Evolutionary conservation across 2,888 invertebrate species (phyloP), one percentile per base, ranked within the genome.

Genomic region (Polymixis flavicincta): DNA sequence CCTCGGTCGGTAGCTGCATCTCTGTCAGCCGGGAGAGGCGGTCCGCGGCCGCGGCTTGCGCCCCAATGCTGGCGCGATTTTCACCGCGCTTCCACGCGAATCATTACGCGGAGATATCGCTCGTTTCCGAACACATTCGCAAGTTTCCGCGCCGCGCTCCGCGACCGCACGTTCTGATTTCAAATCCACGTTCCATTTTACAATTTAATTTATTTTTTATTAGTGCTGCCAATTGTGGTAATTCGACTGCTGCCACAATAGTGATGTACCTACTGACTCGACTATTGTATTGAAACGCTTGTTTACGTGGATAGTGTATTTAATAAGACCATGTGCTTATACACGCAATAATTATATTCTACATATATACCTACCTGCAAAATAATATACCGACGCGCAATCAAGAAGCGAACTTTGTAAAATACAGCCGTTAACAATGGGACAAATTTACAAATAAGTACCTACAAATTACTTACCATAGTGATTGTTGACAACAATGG

Each of bases 61-160:
- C 93, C 93, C 96, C 96, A 96, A 96, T 95, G 91, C 94, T 92
- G 88, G 93, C 94, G 96, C 95, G 96, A 95, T 96, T 95, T 95
- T 90, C 95, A 94, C 92, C 92, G 95, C 92, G 95, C 94, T 92
- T 93, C 94, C 95, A 95, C 96, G 96, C 96, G 94, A 95, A 95
- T 92, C 93, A 89, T 90, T 90, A 90, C 92, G 92, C 94, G 92
- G 92, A 89, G 85, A 86, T 91, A 90, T 84, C 90, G 89, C 90
- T 89, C 89, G 88, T 89, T 90, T 89, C 85, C 90, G 90, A 91
- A 90, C 92, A 88, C 86, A 86, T 88, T 90, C 89, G 90, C 93
- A 89, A 92, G 85, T 90, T 89, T 86, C 80, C 88, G 90, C 86
- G 88, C 78, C 86, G 86, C 84, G 88, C 82, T 86, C 80, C 78